These are phyloP conservation scores for Gambusia yucatana DNA, from an alignment of 2,797 vertebrate species.

Conservation along the genomic window DNA sequence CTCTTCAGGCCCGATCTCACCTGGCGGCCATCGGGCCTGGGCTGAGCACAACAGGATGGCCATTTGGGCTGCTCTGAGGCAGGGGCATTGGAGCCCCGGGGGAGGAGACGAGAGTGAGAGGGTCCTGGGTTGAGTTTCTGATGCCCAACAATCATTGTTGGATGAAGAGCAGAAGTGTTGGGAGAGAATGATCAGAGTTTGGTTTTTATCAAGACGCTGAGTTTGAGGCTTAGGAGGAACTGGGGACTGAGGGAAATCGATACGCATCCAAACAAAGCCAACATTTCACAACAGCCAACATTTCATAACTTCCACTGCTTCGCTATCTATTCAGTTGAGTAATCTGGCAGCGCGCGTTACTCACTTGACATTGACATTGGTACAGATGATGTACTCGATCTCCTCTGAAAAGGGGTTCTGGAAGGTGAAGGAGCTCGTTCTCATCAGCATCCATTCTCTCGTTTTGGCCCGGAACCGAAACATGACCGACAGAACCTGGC, in stretches of 20 bases:
- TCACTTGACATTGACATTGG: slow-evolving; percentile 98
- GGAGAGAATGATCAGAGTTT: slow-evolving; percentile 62
- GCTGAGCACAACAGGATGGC: slow-evolving; percentile 88
- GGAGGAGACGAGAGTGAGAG: slow-evolving; percentile 87
- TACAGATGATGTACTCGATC: slow-evolving; percentile 99
- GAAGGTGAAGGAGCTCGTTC: slow-evolving; percentile 98
- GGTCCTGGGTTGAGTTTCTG: slow-evolving; percentile 92
- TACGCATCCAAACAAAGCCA: slow-evolving; percentile 34
- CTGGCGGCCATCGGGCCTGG: slow-evolving; percentile 85
- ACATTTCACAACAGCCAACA: slow-evolving; percentile 39
- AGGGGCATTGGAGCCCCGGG: slow-evolving; percentile 86
- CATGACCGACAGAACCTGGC: slow-evolving; percentile 98
- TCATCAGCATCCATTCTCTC: slow-evolving; percentile 95
- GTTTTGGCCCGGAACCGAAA: slow-evolving; percentile 94
- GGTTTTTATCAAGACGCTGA: slow-evolving; percentile 29
- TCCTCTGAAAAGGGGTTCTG: slow-evolving; percentile 99
- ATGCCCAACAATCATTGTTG: slow-evolving; percentile 64
- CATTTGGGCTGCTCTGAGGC: slow-evolving; percentile 83
- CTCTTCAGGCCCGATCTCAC: slow-evolving; percentile 81
- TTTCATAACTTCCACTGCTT: slow-evolving; percentile 24
- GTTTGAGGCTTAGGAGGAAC: slow-evolving; percentile 29
- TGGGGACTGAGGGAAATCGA: slow-evolving; percentile 19
- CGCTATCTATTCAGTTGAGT: slow-evolving; percentile 25
- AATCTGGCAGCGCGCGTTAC: slow-evolving; percentile 58
- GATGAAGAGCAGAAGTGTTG: slow-evolving; percentile 74